Base-by-base conservation (phyloP, 2,888 invertebrate species). In the Agrochola lota region DNA sequence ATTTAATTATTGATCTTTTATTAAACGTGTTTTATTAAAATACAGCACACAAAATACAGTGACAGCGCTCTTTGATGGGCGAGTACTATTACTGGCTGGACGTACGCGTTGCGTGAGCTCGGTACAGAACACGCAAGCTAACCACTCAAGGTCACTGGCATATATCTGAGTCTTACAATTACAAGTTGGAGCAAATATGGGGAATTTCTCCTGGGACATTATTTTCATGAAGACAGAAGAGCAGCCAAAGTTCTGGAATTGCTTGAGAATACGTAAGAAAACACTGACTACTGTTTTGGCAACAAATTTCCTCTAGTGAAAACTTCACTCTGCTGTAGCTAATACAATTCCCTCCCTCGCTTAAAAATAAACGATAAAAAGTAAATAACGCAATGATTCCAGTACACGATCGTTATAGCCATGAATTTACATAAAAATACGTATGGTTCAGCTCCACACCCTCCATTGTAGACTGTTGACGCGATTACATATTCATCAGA, bases 401-500 rank as follows among this genome's bases (percentile, higher is more conserved):
- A 84, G 43, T 72, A 40, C 30, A 59, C 26, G 57, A 68, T 63
- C 63, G 76, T 57, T 55, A 76, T 40, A 71, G 35, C 69, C 84
- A 89, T 87, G 79, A 86, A 92, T 92, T 91, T 91, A 88, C 87
- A 89, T 90, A 87, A 91, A 90, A 90, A 90, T 88, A 83, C 78
- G 85, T 89, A 60, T 71, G 67, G 88, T 84, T 87, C 78, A 73
- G 74, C 84, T 72, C 83, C 80, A 85, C 90, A 82, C 88, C 89
- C 87, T 83, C 82, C 83, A 88, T 88, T 89, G 89, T 87, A 83
- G 78, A 81, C 84, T 87, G 90, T 90, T 88, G 91, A 91, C 87
- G 82, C 84, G 87, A 89, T 93, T 93, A 90, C 91, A 93, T 94
- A 94, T 94, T 94, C 92, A 94, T 92, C 88, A 89, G 88, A 80